These are phyloP conservation scores for Amiota mariae DNA, from an alignment of 2,888 invertebrate genomes.

Conservation along the genomic window DNA sequence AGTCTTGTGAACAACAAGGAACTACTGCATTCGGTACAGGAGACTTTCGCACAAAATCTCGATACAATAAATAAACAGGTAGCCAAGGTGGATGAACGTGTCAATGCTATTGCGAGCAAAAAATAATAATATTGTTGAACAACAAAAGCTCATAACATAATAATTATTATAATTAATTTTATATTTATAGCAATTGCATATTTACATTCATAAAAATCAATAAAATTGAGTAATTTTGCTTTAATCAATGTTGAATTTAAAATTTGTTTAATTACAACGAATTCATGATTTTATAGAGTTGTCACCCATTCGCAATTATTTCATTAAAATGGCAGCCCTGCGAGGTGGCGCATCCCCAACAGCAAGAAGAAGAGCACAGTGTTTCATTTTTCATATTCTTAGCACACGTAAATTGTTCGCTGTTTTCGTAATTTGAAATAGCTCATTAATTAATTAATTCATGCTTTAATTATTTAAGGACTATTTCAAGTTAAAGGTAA, in stretches of 20 bases:
- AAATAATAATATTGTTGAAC: conserved; percentile 44
- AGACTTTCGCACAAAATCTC: conserved; percentile 85
- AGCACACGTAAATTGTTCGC: too few relatives aligned
- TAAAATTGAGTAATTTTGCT: conserved; percentile 19
- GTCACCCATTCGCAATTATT: too few relatives aligned
- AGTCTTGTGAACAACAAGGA: conserved; percentile 86
- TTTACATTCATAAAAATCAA: neutral
- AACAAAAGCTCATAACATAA: neutral
- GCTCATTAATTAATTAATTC: too few relatives aligned
- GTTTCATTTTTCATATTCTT: too few relatives aligned
- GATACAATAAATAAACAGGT: conserved; percentile 86
- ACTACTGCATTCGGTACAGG: conserved; percentile 84
- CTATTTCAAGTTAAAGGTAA: too few relatives aligned
- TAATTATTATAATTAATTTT: conserved; percentile 6
- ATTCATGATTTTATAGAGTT: too few relatives aligned
- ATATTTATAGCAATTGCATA: conserved; percentile 7
- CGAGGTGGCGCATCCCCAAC: too few relatives aligned
- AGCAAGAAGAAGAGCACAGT: too few relatives aligned
- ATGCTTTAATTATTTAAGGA: too few relatives aligned
- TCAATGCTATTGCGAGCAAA: conserved; percentile 75
- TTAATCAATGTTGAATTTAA: neutral
- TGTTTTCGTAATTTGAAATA: too few relatives aligned
- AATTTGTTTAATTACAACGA: too few relatives aligned
- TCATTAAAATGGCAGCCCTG: too few relatives aligned
- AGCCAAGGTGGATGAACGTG: conserved; percentile 82